Evolutionary conservation across 2,113 vertebrate genomes (phyloP).

Genomic region (Semicossyphus pulcher): DNA sequence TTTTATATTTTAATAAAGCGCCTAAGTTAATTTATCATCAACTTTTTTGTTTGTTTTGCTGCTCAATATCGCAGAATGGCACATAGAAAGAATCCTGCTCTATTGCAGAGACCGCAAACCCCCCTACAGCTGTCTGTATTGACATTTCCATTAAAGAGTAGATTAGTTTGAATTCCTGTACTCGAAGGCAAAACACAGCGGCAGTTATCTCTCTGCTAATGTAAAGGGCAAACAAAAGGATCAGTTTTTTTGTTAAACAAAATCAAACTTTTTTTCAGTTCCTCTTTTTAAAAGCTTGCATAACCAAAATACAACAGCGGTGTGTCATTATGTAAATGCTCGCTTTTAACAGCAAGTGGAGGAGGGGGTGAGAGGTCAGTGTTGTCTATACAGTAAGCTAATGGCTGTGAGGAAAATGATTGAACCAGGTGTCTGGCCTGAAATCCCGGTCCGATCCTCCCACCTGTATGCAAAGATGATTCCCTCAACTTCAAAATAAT

Average conservation of each 20-base stretch:
- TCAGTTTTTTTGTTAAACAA: neutral
- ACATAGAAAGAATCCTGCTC: no score
- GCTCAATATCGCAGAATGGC: slow-evolving; percentile 13
- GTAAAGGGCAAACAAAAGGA: slow-evolving; percentile 1
- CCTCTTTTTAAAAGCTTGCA: slow-evolving; percentile 32
- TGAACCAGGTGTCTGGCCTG: slow-evolving; percentile 8
- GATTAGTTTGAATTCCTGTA: slow-evolving; percentile 15
- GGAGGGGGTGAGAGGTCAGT: slow-evolving; percentile 31
- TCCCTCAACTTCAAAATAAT: slow-evolving; percentile 32
- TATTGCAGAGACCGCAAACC: slow-evolving; percentile 8
- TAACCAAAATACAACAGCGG: slow-evolving; percentile 38
- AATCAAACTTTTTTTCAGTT: slow-evolving; percentile 6
- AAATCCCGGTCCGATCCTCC: slow-evolving; percentile 25
- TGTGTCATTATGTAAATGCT: slow-evolving; percentile 53
- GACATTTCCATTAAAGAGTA: slow-evolving; percentile 14
- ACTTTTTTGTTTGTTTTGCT: neutral
- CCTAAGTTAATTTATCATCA: neutral
- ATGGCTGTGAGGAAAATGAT: slow-evolving; percentile 29
- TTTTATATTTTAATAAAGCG: neutral
- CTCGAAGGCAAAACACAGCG: slow-evolving; percentile 23
- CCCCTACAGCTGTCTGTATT: slow-evolving; percentile 16
- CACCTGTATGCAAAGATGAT: slow-evolving; percentile 14
- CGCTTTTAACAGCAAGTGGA: slow-evolving; percentile 48
- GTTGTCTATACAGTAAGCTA: slow-evolving; percentile 25
- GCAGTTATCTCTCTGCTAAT: slow-evolving; percentile 9